Percentiles rank a stretch among this genome's conserved stretches.
These are phyloP conservation scores for Damaliscus lunatus DNA, from an alignment of 2,113 vertebrate genomes.

Conservation along the genomic window DNA sequence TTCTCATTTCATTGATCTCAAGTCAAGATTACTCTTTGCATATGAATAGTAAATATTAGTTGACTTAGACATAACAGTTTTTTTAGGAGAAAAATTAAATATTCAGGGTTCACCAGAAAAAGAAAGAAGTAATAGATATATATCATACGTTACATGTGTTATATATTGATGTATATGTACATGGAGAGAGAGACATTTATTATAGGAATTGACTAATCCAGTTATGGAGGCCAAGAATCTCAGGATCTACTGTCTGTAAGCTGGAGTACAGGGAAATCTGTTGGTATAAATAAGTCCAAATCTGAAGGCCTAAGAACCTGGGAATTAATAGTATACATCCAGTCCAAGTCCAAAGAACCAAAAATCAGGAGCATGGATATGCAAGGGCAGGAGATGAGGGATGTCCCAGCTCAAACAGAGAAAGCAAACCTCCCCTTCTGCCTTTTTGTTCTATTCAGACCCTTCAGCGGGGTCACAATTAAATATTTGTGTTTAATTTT, in stretches of 20 bases:
- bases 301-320: neutral
- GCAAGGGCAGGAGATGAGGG: neutral
- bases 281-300: neutral
- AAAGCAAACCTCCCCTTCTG: neutral
- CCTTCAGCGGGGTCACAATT: neutral
- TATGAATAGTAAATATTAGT: neutral
- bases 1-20: neutral
- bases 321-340: neutral
- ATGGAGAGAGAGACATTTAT: neutral
- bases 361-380: neutral
- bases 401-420: neutral
- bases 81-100: neutral
- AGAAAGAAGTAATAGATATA: neutral
- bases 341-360: neutral
- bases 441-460: neutral
- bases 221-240: neutral
- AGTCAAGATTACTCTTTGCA: neutral
- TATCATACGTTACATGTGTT: neutral
- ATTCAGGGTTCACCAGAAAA: neutral
- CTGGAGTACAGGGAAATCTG: neutral
- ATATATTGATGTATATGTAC: neutral
- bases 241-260: neutral
- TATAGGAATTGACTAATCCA: neutral
- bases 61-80: neutral
- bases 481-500: neutral